Evolutionary conservation across 2,113 vertebrate species (phyloP), one percentile per base, ranked within the genome.

Genomic region (Amia ocellicauda): DNA sequence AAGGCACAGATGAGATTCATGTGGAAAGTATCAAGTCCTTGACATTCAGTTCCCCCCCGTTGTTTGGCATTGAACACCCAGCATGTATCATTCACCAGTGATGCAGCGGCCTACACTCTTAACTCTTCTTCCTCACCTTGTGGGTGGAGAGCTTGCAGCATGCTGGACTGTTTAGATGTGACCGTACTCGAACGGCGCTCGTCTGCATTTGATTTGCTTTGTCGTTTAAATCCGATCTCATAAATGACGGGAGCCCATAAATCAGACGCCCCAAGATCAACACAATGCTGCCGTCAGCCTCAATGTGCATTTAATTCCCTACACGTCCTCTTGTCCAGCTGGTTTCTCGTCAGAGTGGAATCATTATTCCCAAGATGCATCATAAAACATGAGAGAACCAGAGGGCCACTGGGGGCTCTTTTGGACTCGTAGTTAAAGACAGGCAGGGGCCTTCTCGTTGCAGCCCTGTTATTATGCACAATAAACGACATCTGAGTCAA

Each of bases 1-100:
- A 36, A 7, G 5, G 26, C 52, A 23, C 28, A 1, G 11, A 45
- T 31, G 29, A 19, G 40, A 58, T 22, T 40, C 43, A 65, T 50
- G 13, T 65, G 43, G 20, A 50, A 65, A 49, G 23, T 36, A 65
- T 65, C 49, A 24, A n/a, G n/a, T 27, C 43, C 20, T 20, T 4
- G 13, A 20, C 13, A 14, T 47, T 50, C 17, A 29, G 29, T 5
- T 19, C 47, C 43, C 36, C 26, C 26, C 43, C 7, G 17, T 20
- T 7, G 9, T 31, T 45, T 19, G 54, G 41, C 19, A 17, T 28
- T 23, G 43, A 56, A 47, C 31, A 40, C 20, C 55, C 55, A 31
- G 23, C 26, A 57, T 58, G 53, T 42, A 24, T n/a, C 41, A 4
- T 27, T 20, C 27, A 7, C 41, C 28, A 7, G n/a, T 17, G 24